A percentile compares a stretch with the other conserved stretches of the same genome.
Evolutionary conservation across 2,113 vertebrate species (phyloP).

Genomic region (Oncorhynchus kisutch): DNA sequence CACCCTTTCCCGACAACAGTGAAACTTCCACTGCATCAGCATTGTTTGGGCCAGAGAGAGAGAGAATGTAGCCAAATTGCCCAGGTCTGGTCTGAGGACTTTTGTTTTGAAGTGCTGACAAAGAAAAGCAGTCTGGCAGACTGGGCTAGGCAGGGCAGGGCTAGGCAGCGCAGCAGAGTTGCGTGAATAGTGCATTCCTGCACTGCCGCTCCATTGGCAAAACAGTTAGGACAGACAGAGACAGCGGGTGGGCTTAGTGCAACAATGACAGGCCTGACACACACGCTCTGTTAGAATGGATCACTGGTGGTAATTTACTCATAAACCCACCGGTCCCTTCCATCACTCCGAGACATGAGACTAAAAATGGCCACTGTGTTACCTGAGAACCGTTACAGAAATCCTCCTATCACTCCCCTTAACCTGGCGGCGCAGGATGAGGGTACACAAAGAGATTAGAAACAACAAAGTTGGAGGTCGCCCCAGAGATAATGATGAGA

Average conservation of each 20-base stretch:
- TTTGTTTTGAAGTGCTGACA: constrained; percentile 43
- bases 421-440: constrained; percentile 3
- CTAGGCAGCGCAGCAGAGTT: background rate
- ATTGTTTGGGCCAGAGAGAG: background rate
- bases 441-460: constrained; percentile 5
- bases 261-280: constrained; percentile 19
- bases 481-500: constrained; percentile 4
- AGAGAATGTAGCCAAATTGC: constrained; percentile 3
- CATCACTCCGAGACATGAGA: constrained; percentile 8
- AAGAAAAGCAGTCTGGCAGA: constrained; percentile 43
- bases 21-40: background rate
- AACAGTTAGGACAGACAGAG: constrained; percentile 6
- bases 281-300: constrained; percentile 16
- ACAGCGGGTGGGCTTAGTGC: constrained; percentile 6
- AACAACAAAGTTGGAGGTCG: constrained; percentile 10
- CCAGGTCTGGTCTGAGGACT: background rate
- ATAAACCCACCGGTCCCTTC: constrained; percentile 1
- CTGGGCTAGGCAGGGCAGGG: constrained; percentile 40
- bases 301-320: constrained; percentile 28
- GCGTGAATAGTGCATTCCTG: constrained; percentile 67
- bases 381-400: constrained; percentile 10
- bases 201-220: constrained; percentile 24
- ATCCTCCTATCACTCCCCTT: constrained; percentile 1
- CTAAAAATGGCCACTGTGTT: constrained; percentile 15
- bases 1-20: background rate